Base-by-base conservation (phyloP, 1,140 invertebrate species). In the Tachypleus tridentatus region DNA sequence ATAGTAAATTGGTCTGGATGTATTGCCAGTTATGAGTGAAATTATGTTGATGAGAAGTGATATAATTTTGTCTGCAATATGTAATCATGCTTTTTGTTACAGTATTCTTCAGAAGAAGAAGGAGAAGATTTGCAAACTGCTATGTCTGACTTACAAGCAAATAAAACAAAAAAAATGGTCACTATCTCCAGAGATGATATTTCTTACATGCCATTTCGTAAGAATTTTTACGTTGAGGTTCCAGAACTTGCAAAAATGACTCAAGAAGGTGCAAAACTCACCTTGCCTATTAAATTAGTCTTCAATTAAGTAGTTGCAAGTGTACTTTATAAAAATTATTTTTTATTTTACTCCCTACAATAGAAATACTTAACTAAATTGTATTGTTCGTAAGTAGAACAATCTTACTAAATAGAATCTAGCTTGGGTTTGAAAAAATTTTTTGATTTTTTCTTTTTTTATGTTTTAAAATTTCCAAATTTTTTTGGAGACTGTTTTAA, bases 61-160 rank as follows among this genome's bases (percentile, higher is more conserved):
- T 29, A 29, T 29, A n/a, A 1, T 29, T 29, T 29, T 29, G 29
- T 29, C 29, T 1, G 29, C 29, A 29, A 51, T 5, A 49, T 10
- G 4, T 61, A 47, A 48, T 48, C 47, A 29, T 61, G 58, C 68
- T 61, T 69, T 63, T 72, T 57, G 64, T 75, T 76, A 58, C 68
- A 82, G 79, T 98, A 97, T 82, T 97, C 93, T 0, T 96, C 92
- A 48, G 93, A 97, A 80, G 94, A 98, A 77, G 94, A 98, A 77
- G 75, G 76, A 51, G 94, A 97, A 76, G 93, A 97, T 76, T 82
- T 97, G 59, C 93, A 95, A 68, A 86, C 91, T 69, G 88, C 91
- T 0, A 93, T 93, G 58, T 86, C 87, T 48, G 91, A 87, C 70
- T 84, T 95, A 52, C 88, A 88, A 4, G 88, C 91, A 48, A 73